phyloP scores from a whole-genome alignment of 2,113 vertebrate species.

The Pelvicachromis taeniatus region DNA sequence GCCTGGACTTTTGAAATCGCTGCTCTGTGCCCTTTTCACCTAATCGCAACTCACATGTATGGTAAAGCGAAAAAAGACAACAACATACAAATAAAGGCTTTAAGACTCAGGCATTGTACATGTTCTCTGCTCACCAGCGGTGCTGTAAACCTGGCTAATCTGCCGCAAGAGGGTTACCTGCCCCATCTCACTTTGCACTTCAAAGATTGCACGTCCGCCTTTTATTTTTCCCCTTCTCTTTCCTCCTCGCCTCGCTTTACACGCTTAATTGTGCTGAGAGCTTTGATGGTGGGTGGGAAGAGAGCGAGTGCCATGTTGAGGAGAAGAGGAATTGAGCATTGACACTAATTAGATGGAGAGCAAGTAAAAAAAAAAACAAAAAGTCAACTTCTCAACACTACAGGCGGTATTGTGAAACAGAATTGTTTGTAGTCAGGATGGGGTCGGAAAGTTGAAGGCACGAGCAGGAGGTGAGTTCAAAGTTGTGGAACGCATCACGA shows the following conservation, averaged over 20 bases:
- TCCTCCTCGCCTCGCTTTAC: slow-evolving; percentile 37
- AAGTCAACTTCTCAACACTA: slow-evolving; percentile 15
- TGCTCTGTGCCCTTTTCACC: not conserved
- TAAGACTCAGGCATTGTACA: not conserved
- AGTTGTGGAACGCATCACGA: not conserved
- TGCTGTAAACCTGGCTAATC: slow-evolving; percentile 44
- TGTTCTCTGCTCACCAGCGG: not conserved
- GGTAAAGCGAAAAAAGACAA: not conserved
- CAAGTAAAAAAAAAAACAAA: not conserved
- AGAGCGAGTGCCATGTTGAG: slow-evolving; percentile 17
- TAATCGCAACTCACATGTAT: not conserved
- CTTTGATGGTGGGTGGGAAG: slow-evolving; percentile 69
- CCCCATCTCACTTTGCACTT: slow-evolving; percentile 62
- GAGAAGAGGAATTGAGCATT: slow-evolving; percentile 47
- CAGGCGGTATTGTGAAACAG: slow-evolving; percentile 13
- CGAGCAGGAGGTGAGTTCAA: not conserved
- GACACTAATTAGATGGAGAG: slow-evolving; percentile 67
- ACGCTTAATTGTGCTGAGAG: slow-evolving; percentile 64
- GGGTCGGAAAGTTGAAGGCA: slow-evolving; percentile 2
- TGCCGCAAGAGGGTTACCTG: slow-evolving; percentile 36
- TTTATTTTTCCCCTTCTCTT: slow-evolving; percentile 24
- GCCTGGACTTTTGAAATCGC: not conserved
- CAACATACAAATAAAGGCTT: not conserved
- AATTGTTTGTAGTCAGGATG: not conserved
- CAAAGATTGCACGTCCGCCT: slow-evolving; percentile 57